Evolutionary conservation across 2,797 vertebrate species (phyloP).

Genomic region (Clarias fuscus): DNA sequence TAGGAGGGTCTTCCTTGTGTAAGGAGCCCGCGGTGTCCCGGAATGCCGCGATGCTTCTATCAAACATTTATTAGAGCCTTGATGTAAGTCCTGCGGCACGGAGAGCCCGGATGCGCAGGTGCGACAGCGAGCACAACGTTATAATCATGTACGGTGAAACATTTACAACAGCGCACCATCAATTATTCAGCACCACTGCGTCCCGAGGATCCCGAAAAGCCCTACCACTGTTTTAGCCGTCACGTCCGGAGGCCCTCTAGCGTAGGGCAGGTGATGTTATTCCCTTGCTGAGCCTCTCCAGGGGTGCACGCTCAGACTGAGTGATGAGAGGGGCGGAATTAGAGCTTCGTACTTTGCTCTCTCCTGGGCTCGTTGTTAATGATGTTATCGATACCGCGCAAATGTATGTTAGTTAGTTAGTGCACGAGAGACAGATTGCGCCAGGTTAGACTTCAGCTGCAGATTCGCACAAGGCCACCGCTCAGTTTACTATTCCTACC

Average conservation of each 20-base stretch:
- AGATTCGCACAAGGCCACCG: neutral
- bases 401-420: neutral
- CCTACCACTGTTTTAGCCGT: conserved; percentile 14
- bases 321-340: neutral
- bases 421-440: neutral
- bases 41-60: conserved; percentile 21
- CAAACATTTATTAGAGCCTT: conserved; percentile 39
- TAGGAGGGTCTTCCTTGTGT: neutral
- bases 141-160: conserved; percentile 34
- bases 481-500: neutral
- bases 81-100: conserved; percentile 33
- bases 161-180: conserved; percentile 39
- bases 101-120: conserved; percentile 36
- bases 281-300: neutral
- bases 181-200: conserved; percentile 30
- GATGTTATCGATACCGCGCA: no score
- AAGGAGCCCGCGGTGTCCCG: neutral
- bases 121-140: conserved; percentile 24
- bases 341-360: neutral
- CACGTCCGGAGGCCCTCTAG: conserved; percentile 25
- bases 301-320: neutral
- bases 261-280: conserved; percentile 18
- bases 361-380: neutral
- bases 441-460: conserved; percentile 3
- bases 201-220: conserved; percentile 18